Evolutionary conservation across 2,888 invertebrate genomes (phyloP).

Genomic region (Acanthosepion pharaonis): DNA sequence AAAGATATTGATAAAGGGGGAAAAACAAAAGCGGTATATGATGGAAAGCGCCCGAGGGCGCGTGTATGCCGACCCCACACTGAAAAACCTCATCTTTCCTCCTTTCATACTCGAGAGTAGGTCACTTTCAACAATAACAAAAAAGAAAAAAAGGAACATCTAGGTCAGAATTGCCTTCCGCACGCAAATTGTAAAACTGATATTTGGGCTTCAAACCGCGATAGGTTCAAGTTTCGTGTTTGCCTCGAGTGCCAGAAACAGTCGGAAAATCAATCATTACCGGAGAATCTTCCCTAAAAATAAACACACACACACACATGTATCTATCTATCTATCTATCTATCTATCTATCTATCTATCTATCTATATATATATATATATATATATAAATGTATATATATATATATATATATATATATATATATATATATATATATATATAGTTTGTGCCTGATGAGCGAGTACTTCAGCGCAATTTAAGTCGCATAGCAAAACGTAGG

Average conservation of each 20-base stretch:
- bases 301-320: neutral
- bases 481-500: too few relatives aligned
- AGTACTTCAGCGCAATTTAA: too few relatives aligned
- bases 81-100: neutral
- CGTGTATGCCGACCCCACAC: neutral
- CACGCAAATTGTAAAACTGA: neutral
- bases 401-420: too few relatives aligned
- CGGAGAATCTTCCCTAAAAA: neutral
- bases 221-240: neutral
- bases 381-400: too few relatives aligned
- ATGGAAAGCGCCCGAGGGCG: neutral
- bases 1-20: neutral
- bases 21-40: neutral
- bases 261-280: neutral
- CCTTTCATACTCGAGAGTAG: too few relatives aligned
- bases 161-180: neutral
- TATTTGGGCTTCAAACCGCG: neutral
- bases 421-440: too few relatives aligned
- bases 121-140: too few relatives aligned
- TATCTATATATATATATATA: too few relatives aligned
- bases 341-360: neutral
- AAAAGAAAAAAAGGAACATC: neutral
- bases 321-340: neutral
- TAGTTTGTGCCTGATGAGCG: too few relatives aligned
- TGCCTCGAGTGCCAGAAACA: neutral